Evolutionary conservation across 2,888 invertebrate species (phyloP).

Genomic region (Ashinkailepas kermadecensis): DNA sequence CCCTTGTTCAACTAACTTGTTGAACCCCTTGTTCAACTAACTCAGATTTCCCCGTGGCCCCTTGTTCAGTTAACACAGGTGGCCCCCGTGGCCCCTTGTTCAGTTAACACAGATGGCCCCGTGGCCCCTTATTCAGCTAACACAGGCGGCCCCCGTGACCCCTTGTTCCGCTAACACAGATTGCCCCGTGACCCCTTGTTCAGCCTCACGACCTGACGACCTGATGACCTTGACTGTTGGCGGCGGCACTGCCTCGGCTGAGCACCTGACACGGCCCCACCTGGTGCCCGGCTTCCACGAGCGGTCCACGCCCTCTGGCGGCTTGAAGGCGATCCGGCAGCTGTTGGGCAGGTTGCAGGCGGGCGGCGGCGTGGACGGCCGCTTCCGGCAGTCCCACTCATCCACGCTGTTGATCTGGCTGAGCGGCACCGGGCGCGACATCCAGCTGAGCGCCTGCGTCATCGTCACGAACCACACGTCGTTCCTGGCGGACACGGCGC

Average conservation of each 20-base stretch:
- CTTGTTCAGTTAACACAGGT: too few relatives aligned
- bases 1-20: too few relatives aligned
- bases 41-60: too few relatives aligned
- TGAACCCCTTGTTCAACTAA: too few relatives aligned
- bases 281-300: conserved; percentile 28
- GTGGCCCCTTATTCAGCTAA: too few relatives aligned
- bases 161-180: too few relatives aligned
- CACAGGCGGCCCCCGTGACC: background rate
- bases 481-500: conserved; percentile 49
- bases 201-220: background rate
- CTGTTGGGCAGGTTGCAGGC: conserved; percentile 74
- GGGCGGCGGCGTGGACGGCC: conserved; percentile 53
- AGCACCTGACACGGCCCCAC: conserved; percentile 15
- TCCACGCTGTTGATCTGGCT: conserved; percentile 64
- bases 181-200: background rate
- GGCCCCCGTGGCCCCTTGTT: too few relatives aligned
- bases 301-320: conserved; percentile 26
- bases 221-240: background rate
- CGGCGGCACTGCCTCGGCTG: background rate
- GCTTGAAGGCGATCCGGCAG: conserved; percentile 60
- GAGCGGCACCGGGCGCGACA: conserved; percentile 70
- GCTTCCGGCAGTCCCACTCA: conserved; percentile 61
- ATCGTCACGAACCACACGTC: conserved; percentile 81
- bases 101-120: too few relatives aligned
- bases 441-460: conserved; percentile 80